phyloP scores from a whole-genome alignment of 2,113 vertebrate genomes.

The Gambusia holbrooki region DNA sequence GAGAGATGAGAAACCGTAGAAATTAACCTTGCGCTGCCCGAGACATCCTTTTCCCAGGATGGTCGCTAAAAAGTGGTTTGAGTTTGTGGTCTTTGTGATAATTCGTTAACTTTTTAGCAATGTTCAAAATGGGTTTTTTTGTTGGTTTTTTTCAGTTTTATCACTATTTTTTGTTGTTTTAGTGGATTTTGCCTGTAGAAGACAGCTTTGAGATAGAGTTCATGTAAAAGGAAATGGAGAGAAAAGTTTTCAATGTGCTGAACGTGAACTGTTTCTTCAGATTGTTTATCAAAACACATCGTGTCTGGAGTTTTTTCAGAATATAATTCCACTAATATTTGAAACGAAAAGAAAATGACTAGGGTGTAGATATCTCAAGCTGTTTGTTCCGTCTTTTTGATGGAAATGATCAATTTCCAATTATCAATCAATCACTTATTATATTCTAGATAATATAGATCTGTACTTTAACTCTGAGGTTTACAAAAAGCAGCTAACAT shows the following conservation, averaged over 20 bases:
- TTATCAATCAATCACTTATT: no score
- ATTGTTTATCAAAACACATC: neutral
- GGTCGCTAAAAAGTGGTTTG: neutral
- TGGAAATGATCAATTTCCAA: no score
- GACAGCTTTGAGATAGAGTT: neutral
- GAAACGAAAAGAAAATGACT: neutral
- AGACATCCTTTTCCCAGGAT: neutral
- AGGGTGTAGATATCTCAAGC: neutral
- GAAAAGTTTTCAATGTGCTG: neutral
- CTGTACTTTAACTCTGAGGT: no score
- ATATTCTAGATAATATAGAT: no score
- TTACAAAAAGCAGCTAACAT: no score
- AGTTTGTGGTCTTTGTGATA: neutral
- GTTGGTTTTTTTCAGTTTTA: neutral
- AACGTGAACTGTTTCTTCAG: neutral
- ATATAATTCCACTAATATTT: neutral
- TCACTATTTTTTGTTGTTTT: neutral
- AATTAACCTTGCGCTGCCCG: conserved; percentile 52
- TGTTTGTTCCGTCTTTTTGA: neutral
- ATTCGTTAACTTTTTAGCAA: neutral
- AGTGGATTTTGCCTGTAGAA: neutral
- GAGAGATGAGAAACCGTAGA: conserved; percentile 38
- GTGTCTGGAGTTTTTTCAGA: neutral
- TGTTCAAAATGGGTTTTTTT: neutral
- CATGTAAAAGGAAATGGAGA: neutral